phyloP scores from a whole-genome alignment of 2,113 vertebrate genomes.

The Ochotona princeps region DNA sequence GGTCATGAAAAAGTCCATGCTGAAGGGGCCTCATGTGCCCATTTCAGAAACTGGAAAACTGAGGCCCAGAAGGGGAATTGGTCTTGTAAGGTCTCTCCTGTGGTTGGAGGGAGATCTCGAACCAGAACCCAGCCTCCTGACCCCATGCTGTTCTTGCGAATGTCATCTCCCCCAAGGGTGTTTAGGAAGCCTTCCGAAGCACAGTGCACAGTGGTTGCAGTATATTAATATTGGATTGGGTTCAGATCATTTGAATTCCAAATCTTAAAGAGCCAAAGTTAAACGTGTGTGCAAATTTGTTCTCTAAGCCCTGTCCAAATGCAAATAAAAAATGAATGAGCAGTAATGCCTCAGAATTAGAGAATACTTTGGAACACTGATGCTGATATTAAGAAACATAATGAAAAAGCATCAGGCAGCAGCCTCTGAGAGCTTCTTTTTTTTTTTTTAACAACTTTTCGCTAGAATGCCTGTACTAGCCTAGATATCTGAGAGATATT shows the following conservation, averaged over 20 bases:
- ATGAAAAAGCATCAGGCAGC: background rate
- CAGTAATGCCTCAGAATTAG: conserved; percentile 34
- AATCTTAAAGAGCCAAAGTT: conserved; percentile 67
- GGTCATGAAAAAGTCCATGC: background rate
- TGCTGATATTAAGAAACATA: conserved; percentile 49
- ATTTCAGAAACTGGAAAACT: conserved; percentile 35
- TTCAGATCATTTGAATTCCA: conserved; percentile 70
- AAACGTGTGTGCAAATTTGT: conserved; percentile 72
- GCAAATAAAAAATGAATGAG: conserved; percentile 73
- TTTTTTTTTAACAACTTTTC: background rate
- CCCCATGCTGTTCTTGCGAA: background rate
- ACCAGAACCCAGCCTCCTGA: background rate
- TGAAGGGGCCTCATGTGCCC: background rate
- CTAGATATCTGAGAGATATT: background rate
- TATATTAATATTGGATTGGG: conserved; percentile 49
- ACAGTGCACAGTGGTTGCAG: conserved; percentile 4
- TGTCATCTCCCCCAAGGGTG: background rate
- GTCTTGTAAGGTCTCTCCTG: background rate
- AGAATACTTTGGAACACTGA: conserved; percentile 35
- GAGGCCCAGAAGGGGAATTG: background rate
- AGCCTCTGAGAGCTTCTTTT: conserved; percentile 29
- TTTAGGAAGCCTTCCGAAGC: conserved; percentile 37
- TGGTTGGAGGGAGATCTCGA: background rate
- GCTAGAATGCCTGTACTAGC: conserved; percentile 12
- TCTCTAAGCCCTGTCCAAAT: conserved; percentile 69